A percentile compares a stretch with the other conserved stretches of the same genome.
These are phyloP conservation scores for Phlogophora meticulosa DNA, from an alignment of 2,888 invertebrate genomes.

Conservation along the genomic window DNA sequence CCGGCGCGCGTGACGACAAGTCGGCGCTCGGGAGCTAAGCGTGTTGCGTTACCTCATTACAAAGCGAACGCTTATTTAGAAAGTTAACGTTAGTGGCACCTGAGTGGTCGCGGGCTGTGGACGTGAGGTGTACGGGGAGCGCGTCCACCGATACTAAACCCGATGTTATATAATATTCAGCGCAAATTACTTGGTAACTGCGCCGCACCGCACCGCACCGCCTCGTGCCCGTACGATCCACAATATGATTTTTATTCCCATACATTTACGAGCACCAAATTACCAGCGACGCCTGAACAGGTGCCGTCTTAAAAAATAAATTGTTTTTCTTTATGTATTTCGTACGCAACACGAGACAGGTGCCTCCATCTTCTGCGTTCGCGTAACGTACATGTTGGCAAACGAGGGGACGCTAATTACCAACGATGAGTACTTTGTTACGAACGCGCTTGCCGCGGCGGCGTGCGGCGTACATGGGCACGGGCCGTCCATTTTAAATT, in stretches of 20 bases:
- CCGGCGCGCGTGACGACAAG: background rate
- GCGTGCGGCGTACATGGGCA: background rate
- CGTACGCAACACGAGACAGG: background rate
- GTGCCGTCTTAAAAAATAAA: conserved; percentile 19
- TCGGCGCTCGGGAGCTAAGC: background rate
- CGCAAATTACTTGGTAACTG: conserved; percentile 14
- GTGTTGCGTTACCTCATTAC: background rate
- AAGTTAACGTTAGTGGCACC: no score
- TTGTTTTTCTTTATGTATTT: conserved; percentile 40
- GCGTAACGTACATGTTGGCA: background rate
- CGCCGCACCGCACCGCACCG: background rate
- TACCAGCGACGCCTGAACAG: conserved; percentile 32
- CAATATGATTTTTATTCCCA: conserved; percentile 28
- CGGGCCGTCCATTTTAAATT: background rate
- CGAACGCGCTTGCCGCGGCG: background rate
- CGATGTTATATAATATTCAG: conserved; percentile 6
- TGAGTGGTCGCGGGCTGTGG: background rate
- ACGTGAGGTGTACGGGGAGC: background rate
- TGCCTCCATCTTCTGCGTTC: background rate
- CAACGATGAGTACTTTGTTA: conserved; percentile 1
- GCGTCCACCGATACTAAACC: background rate
- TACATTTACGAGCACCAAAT: conserved; percentile 36
- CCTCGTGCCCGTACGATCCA: background rate
- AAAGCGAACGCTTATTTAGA: background rate
- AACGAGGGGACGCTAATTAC: background rate